Conservation (phyloP, 2,888 invertebrate species). For the Drosophila bunnanda region DNA sequence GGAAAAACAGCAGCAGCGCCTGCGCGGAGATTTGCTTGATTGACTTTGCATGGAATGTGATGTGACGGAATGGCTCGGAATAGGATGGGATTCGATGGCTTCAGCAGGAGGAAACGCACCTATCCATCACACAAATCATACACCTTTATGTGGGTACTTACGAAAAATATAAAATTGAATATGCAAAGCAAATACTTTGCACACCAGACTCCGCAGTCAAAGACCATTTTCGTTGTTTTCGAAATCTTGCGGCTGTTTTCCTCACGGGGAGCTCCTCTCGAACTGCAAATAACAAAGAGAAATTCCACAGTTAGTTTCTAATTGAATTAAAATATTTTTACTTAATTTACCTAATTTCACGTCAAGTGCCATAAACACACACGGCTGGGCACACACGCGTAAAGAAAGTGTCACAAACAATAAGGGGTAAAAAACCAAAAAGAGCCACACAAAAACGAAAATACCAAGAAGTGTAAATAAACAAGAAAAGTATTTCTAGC, state of each 20-base stretch:
- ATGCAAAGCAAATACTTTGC: conserved; percentile 90
- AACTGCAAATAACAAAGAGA: conserved; percentile 57
- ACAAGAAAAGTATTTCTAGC: conserved; percentile 36
- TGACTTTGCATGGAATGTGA: conserved; percentile 62
- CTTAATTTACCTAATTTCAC: conserved; percentile 51
- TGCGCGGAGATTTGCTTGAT: conserved; percentile 79
- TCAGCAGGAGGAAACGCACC: conserved; percentile 16
- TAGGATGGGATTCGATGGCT: conserved; percentile 2
- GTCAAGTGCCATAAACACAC: conserved; percentile 50
- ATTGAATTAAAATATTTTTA: conserved; percentile 55
- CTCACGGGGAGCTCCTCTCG: conserved; percentile 20
- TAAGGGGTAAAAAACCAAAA: conserved; percentile 3
- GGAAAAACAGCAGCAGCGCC: conserved; percentile 65
- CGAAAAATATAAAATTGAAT: conserved; percentile 90
- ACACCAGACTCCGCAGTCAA: conserved; percentile 87
- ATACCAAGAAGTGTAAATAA: conserved; percentile 42
- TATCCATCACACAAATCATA: conserved; percentile 37
- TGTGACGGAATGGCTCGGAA: conserved; percentile 6
- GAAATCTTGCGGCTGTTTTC: conserved; percentile 74
- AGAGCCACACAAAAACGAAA: conserved; percentile 15
- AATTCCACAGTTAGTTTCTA: conserved; percentile 43
- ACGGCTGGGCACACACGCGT: conserved; percentile 17
- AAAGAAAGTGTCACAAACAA: conserved; percentile 65
- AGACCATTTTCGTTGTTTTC: conserved; percentile 83
- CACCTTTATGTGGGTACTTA: conserved; percentile 85